phyloP scores from a whole-genome alignment of 2,113 vertebrate genomes.

The Macrotis lagotis region DNA sequence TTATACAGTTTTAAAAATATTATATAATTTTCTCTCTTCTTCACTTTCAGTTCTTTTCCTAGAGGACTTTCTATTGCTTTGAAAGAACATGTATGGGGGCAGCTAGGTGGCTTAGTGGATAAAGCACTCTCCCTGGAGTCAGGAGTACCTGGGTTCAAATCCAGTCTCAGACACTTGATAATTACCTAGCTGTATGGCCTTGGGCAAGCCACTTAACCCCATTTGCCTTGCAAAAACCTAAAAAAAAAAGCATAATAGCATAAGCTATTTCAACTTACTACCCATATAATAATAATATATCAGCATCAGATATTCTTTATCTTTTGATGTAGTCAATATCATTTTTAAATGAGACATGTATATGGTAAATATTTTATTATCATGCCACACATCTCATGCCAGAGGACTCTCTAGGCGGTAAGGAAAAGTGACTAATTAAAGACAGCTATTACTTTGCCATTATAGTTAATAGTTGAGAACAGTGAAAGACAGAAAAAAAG shows the following conservation, averaged over 20 bases:
- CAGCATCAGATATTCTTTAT: too few relatives aligned
- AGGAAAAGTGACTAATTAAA: background rate
- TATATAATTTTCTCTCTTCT: background rate
- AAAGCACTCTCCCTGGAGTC: too few relatives aligned
- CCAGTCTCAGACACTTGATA: too few relatives aligned
- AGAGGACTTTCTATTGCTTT: background rate
- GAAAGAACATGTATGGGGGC: background rate
- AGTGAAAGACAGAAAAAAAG: background rate
- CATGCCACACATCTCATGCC: background rate
- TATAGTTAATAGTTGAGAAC: slow-evolving; percentile 56
- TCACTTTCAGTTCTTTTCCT: background rate
- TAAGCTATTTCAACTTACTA: too few relatives aligned
- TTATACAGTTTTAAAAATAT: background rate
- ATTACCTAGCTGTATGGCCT: too few relatives aligned
- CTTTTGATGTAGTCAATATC: too few relatives aligned
- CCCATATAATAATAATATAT: too few relatives aligned
- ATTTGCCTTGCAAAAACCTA: too few relatives aligned
- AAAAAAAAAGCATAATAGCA: too few relatives aligned
- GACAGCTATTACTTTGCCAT: background rate
- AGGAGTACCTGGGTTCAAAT: too few relatives aligned
- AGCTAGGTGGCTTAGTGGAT: too few relatives aligned
- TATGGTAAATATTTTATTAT: background rate
- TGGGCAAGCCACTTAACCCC: too few relatives aligned
- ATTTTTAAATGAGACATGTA: background rate
- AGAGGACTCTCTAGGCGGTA: background rate